Percentiles rank a stretch among this genome's conserved stretches.
Conservation (phyloP, 2,888 invertebrate species). For the Lepidochitona cinerea region DNA sequence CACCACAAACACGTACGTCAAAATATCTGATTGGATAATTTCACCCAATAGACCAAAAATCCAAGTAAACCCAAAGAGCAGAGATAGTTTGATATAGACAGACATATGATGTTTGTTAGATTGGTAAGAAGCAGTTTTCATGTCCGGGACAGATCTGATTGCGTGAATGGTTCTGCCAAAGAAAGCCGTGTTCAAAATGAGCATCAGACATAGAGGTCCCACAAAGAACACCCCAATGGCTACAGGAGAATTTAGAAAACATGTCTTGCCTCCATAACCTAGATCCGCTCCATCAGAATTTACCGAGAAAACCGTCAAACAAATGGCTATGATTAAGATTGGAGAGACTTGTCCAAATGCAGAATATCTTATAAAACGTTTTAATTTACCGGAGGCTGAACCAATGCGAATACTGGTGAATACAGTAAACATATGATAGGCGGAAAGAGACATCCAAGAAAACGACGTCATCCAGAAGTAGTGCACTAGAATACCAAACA, state of each 20-base stretch:
- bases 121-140: slow-evolving; percentile 14
- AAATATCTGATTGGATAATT: slow-evolving; percentile 31
- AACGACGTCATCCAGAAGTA: slow-evolving; percentile 1
- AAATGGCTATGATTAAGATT: background rate
- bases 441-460: background rate
- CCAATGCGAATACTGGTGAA: background rate
- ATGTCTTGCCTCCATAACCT: slow-evolving; percentile 34
- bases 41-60: slow-evolving; percentile 44
- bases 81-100: slow-evolving; percentile 44
- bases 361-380: background rate
- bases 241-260: slow-evolving; percentile 25
- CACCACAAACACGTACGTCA: slow-evolving; percentile 39
- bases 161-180: slow-evolving; percentile 35
- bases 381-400: background rate
- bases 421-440: background rate
- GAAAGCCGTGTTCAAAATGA: slow-evolving; percentile 37
- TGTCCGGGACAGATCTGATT: slow-evolving; percentile 24
- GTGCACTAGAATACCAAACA: background rate
- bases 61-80: slow-evolving; percentile 52
- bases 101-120: slow-evolving; percentile 33
- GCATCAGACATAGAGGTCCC: slow-evolving; percentile 32
- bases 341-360: background rate
- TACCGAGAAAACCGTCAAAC: background rate
- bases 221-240: slow-evolving; percentile 34
- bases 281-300: background rate